phyloP scores from a whole-genome alignment of 2,797 vertebrate genomes.

The Erethizon dorsatum region DNA sequence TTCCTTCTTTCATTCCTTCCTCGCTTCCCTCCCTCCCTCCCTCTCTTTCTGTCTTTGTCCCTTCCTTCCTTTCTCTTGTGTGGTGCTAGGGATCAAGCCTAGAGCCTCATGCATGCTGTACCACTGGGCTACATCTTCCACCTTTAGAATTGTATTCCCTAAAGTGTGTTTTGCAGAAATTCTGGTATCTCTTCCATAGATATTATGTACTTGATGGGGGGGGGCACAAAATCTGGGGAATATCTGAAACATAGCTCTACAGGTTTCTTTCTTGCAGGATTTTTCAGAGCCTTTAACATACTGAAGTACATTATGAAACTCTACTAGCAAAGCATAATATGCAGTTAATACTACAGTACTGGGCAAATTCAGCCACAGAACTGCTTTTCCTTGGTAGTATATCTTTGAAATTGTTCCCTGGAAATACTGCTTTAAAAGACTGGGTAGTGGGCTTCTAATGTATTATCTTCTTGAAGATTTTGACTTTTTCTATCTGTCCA shows the following conservation, averaged over 20 bases:
- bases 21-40: background rate
- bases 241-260: slow-evolving; percentile 30
- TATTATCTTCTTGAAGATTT: background rate
- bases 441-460: background rate
- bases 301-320: background rate
- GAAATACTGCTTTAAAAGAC: slow-evolving; percentile 31
- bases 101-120: background rate
- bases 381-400: background rate
- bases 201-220: background rate
- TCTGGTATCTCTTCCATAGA: background rate
- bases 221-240: background rate
- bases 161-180: background rate
- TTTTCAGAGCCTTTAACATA: background rate
- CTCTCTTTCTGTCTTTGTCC: background rate
- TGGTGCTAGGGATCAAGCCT: background rate
- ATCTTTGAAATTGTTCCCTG: background rate
- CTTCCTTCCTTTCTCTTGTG: background rate
- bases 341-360: background rate
- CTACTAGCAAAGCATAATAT: background rate
- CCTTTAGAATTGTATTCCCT: background rate
- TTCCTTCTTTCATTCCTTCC: background rate
- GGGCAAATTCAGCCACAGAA: background rate
- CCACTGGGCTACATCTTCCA: background rate
- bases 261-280: slow-evolving; percentile 33
- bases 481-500: background rate